phyloP scores from a whole-genome alignment of 2,888 invertebrate species.

The Eurois occulta region DNA sequence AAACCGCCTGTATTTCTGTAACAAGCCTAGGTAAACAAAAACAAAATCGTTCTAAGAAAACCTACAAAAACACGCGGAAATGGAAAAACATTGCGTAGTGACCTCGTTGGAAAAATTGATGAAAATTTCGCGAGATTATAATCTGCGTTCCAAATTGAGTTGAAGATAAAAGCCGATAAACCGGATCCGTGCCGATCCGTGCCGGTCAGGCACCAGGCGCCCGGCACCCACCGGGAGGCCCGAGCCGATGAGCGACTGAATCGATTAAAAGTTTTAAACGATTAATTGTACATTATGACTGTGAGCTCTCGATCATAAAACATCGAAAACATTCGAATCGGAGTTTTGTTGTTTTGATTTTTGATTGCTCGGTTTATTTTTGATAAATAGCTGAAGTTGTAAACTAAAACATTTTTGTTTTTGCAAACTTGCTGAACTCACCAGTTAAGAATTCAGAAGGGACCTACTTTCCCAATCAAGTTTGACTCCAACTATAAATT shows the following conservation, averaged over 20 bases:
- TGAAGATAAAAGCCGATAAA: constrained; percentile 50
- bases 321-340: constrained; percentile 26
- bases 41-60: background rate
- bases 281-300: constrained; percentile 40
- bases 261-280: constrained; percentile 68
- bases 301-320: constrained; percentile 40
- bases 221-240: no score
- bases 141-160: constrained; percentile 62
- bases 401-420: constrained; percentile 15
- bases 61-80: constrained; percentile 21
- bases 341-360: background rate
- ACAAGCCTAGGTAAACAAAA: constrained; percentile 14
- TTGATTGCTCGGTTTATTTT: background rate
- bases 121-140: constrained; percentile 59
- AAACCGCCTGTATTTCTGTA: background rate
- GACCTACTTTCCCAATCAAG: background rate
- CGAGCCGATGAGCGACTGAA: constrained; percentile 52
- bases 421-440: background rate
- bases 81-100: constrained; percentile 14
- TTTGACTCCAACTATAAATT: constrained; percentile 1
- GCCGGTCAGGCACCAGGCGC: background rate
- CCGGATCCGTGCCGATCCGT: constrained; percentile 32
- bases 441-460: constrained; percentile 9
- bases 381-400: constrained; percentile 6
- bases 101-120: constrained; percentile 19